Base-by-base conservation (phyloP, 2,113 vertebrate species). In the Poeciliopsis turrubarensis region DNA sequence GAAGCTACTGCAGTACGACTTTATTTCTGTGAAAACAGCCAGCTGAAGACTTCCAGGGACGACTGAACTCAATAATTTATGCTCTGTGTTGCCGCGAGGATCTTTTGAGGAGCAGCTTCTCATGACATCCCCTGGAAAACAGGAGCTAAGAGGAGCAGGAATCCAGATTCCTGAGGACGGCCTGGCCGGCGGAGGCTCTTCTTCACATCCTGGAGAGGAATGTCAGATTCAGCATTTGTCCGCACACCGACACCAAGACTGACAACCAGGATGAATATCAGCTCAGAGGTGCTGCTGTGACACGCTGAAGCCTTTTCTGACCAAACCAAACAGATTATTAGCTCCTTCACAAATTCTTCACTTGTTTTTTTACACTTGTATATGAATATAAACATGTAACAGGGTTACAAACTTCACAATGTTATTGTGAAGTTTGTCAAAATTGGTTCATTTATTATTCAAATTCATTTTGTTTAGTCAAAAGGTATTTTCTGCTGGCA, bases 161-260 rank as follows among this genome's bases (percentile, higher is more conserved):
- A 17, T 72, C 67, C 65, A 75, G 61, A 68, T 75, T 74, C 57
- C 44, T 79, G 30, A 30, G 25, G 30, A 51, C 61, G 47, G n/a
- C 63, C n/a, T 75, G 76, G 47, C 41, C 22, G 32, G 51, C 12
- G 27, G 27, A 65, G 61, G 17, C 65, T 26, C 27, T 79, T 41
- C 68, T 77, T 85, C 70, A 57, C 80, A 51, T 73, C 57, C 47
- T 3, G 7, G 60, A 75, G 84, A 83, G 84, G 78, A 90, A 88
- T 88, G 82, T 82, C 62, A 39, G 57, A 69, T 62, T 73, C 65
- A 68, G 72, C 31, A 27, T 75, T 73, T 64, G 32, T 68, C 54
- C 31, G 44, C 62, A 82, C 68, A 65, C 71, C 30, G 29, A 34
- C 70, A 60, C 61, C 51, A 22, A 70, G 65, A 76, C 65, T 73